Evolutionary conservation across 1,140 invertebrate species (phyloP).

Genomic region (Halesus radiatus): DNA sequence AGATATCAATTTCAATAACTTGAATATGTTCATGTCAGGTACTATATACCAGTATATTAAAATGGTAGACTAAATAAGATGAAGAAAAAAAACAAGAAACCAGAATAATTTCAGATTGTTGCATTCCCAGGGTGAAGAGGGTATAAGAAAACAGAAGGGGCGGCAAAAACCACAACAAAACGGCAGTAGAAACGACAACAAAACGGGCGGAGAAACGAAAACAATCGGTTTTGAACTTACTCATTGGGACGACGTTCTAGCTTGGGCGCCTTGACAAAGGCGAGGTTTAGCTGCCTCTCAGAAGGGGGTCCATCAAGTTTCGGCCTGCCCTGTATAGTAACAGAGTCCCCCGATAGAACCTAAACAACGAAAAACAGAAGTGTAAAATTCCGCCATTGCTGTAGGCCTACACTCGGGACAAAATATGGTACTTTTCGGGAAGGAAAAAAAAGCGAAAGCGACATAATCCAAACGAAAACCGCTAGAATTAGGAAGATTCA

Average conservation of each 20-base stretch:
- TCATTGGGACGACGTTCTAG: slow-evolving; percentile 82
- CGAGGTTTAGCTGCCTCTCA: slow-evolving; percentile 91
- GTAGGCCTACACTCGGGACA: neutral
- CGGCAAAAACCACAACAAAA: no score
- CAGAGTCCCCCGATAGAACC: slow-evolving; percentile 91
- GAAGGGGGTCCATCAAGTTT: slow-evolving; percentile 87
- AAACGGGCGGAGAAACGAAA: no score
- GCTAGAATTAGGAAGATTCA: neutral
- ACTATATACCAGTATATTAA: no score
- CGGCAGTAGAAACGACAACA: no score
- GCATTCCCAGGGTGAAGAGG: no score
- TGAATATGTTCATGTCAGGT: no score
- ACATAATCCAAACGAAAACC: neutral
- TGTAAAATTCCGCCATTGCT: neutral
- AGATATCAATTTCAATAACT: no score
- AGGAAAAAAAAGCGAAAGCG: neutral
- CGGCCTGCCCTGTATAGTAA: slow-evolving; percentile 86
- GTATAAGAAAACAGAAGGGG: no score
- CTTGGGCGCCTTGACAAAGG: slow-evolving; percentile 93
- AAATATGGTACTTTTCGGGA: neutral
- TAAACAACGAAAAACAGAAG: slow-evolving; percentile 63
- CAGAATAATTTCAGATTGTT: no score
- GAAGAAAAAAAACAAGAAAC: no score
- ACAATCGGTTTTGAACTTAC: neutral
- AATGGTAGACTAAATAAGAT: no score